These are phyloP conservation scores for Phalacrocorax aristotelis DNA, from an alignment of 2,113 vertebrate species.

Conservation along the genomic window DNA sequence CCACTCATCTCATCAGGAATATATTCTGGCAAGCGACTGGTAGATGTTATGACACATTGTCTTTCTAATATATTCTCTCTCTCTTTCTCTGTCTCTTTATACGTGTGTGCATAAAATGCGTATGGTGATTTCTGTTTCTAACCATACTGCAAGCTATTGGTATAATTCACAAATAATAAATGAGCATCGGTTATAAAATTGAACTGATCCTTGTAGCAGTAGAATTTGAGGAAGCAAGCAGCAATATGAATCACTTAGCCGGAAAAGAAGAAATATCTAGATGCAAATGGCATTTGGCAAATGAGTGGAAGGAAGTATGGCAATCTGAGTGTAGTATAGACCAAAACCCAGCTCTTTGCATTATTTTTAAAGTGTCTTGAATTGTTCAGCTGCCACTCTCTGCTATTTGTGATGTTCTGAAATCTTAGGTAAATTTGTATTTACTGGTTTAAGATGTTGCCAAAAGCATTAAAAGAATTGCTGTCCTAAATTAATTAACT, in stretches of 20 bases:
- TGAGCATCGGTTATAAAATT: background rate
- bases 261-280: background rate
- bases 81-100: background rate
- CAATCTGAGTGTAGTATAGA: background rate
- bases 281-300: background rate
- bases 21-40: background rate
- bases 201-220: background rate
- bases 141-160: background rate
- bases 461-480: constrained; percentile 30
- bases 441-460: constrained; percentile 9
- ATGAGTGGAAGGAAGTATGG: background rate
- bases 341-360: background rate
- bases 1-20: constrained; percentile 33
- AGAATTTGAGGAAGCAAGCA: background rate
- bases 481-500: constrained; percentile 53
- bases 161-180: constrained; percentile 16
- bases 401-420: background rate
- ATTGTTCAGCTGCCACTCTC: background rate
- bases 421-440: background rate
- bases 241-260: background rate
- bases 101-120: background rate
- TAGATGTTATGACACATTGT: background rate
- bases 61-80: background rate
- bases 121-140: background rate
- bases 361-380: background rate